Evolutionary conservation across 2,113 vertebrate genomes (phyloP).

Genomic region (Synchiropus splendidus): DNA sequence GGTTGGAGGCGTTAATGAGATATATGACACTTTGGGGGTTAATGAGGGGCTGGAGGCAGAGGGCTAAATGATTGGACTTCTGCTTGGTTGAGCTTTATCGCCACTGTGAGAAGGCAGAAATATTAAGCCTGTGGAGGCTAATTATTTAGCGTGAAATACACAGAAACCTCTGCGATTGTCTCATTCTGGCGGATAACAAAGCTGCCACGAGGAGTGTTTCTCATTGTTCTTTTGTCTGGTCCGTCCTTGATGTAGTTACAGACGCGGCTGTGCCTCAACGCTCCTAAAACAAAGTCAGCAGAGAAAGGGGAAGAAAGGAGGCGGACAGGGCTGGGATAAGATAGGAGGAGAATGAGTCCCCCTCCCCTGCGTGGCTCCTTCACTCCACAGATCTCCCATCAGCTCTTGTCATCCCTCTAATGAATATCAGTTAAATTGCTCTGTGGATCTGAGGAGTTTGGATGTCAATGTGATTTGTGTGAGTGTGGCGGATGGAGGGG

Average conservation of each 20-base stretch:
- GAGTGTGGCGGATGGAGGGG: slow-evolving; percentile 92
- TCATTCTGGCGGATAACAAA: slow-evolving; percentile 47
- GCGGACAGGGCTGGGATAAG: slow-evolving; percentile 58
- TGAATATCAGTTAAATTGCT: slow-evolving; percentile 99
- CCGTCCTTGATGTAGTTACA: slow-evolving; percentile 56
- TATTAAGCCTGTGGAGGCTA: slow-evolving; percentile 30
- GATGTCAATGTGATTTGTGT: slow-evolving; percentile 99
- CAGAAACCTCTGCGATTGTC: slow-evolving; percentile 41
- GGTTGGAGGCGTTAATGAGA: slow-evolving; percentile 61
- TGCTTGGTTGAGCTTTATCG: slow-evolving; percentile 60
- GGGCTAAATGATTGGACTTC: slow-evolving; percentile 64
- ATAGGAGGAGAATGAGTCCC: slow-evolving; percentile 59
- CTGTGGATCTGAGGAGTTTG: slow-evolving; percentile 98
- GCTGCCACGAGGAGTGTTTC: slow-evolving; percentile 53
- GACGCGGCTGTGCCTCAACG: slow-evolving; percentile 55
- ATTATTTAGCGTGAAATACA: slow-evolving; percentile 51
- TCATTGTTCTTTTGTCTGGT: slow-evolving; percentile 58
- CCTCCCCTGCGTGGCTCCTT: slow-evolving; percentile 25
- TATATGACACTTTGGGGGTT: slow-evolving; percentile 65
- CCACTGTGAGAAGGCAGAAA: slow-evolving; percentile 30
- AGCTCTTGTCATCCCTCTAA: slow-evolving; percentile 98
- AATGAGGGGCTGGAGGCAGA: slow-evolving; percentile 62
- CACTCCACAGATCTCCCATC: slow-evolving; percentile 87
- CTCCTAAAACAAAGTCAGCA: slow-evolving; percentile 64
- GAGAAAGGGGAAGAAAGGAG: slow-evolving; percentile 53